Evolutionary conservation across 2,797 vertebrate species (phyloP).

Genomic region (Semotilus atromaculatus): DNA sequence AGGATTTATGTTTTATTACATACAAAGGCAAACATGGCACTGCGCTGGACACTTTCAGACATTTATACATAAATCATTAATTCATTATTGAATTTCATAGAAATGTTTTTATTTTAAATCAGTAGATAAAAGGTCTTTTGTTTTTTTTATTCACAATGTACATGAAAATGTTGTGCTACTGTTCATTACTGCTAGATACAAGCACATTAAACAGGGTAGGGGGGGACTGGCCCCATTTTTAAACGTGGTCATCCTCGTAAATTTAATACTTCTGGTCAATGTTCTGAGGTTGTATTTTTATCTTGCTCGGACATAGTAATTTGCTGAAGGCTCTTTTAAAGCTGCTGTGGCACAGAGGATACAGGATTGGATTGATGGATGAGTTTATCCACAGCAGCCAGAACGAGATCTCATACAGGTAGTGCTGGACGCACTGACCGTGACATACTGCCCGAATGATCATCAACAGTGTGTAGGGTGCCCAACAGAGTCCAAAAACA

Average conservation of each 20-base stretch:
- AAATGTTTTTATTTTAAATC: background rate
- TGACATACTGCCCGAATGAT: constrained; percentile 79
- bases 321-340: constrained; percentile 80
- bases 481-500: constrained; percentile 79
- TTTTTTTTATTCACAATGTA: background rate
- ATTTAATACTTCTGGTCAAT: constrained; percentile 67
- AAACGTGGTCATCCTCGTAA: background rate
- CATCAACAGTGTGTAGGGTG: constrained; percentile 78
- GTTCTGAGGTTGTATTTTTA: constrained; percentile 78
- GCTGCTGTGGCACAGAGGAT: constrained; percentile 77
- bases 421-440: constrained; percentile 71
- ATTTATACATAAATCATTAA: constrained; percentile 20
- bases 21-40: constrained; percentile 24
- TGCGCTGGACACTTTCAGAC: background rate
- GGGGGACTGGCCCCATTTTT: background rate
- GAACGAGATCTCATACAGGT: constrained; percentile 79
- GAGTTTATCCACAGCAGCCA: constrained; percentile 82
- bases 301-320: constrained; percentile 76
- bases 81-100: background rate
- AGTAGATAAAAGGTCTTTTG: background rate
- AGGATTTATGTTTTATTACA: background rate
- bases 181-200: background rate
- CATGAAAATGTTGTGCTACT: background rate
- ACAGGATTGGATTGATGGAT: constrained; percentile 79
- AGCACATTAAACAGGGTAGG: background rate